Evolutionary conservation across 2,888 invertebrate species (phyloP).

Genomic region (Amiota minor): DNA sequence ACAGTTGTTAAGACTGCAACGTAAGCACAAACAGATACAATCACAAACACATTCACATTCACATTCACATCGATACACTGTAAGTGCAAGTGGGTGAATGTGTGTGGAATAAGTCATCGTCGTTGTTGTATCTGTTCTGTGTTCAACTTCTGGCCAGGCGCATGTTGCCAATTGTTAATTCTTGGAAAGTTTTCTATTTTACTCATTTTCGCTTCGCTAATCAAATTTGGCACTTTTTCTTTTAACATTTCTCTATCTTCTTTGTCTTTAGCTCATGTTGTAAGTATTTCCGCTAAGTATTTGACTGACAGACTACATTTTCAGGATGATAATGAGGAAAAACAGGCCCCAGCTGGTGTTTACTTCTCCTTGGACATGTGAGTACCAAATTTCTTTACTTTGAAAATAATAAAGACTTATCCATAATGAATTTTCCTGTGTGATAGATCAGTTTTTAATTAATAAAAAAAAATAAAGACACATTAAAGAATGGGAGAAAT

Average conservation of each 20-base stretch:
- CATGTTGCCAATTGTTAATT: slow-evolving; percentile 44
- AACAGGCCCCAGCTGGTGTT: neutral
- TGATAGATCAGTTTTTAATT: neutral
- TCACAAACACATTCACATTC: no score
- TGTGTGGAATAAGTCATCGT: neutral
- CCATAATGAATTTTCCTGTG: no score
- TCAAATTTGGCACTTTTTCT: slow-evolving; percentile 67
- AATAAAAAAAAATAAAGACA: no score
- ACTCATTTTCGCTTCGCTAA: slow-evolving; percentile 64
- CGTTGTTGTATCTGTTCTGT: no score
- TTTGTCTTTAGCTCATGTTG: neutral
- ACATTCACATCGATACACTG: neutral
- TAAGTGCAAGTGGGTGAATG: neutral
- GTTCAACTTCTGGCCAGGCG: slow-evolving; percentile 40
- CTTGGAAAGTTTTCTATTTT: slow-evolving; percentile 54
- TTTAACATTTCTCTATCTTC: slow-evolving; percentile 29
- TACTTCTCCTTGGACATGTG: neutral
- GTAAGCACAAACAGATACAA: slow-evolving; percentile 19
- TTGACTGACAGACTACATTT: slow-evolving; percentile 5
- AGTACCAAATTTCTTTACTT: neutral
- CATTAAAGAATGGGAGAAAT: no score
- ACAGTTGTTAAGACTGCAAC: no score
- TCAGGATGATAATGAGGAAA: neutral
- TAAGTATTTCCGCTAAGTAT: neutral
- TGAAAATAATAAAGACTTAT: no score